phyloP scores from a whole-genome alignment of 2,113 vertebrate species.

The Sorex araneus region DNA sequence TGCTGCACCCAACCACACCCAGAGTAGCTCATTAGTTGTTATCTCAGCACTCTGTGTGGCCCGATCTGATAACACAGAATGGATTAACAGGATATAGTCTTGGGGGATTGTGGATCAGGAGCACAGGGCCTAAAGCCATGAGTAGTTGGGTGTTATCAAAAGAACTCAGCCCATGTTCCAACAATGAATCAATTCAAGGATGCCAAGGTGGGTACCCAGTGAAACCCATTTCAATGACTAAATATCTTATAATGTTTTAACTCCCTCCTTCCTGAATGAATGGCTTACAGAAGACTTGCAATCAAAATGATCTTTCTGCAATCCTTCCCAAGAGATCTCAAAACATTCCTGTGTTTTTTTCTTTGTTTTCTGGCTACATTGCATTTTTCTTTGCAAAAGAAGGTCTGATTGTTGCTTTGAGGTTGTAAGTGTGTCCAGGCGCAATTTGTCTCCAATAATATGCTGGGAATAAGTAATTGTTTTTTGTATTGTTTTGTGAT shows the following conservation, averaged over 20 bases:
- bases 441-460: constrained; percentile 43
- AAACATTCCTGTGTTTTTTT: neutral
- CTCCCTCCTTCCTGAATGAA: neutral
- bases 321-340: neutral
- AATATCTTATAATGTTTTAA: neutral
- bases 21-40: neutral
- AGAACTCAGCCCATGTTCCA: neutral
- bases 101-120: neutral
- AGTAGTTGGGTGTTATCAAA: neutral
- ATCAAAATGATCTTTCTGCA: neutral
- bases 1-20: neutral
- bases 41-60: neutral
- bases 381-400: constrained; percentile 5
- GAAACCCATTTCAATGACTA: neutral
- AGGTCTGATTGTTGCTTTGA: neutral
- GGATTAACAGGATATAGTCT: neutral
- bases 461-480: neutral
- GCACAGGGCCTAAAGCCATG: neutral
- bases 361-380: neutral
- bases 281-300: neutral
- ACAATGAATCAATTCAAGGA: neutral
- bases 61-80: neutral
- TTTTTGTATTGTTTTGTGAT: too few species aligned
- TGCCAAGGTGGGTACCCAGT: too few species aligned
- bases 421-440: neutral